Base-by-base conservation (phyloP, 2,797 vertebrate genomes). In the Rhadinocentrus ornatus region DNA sequence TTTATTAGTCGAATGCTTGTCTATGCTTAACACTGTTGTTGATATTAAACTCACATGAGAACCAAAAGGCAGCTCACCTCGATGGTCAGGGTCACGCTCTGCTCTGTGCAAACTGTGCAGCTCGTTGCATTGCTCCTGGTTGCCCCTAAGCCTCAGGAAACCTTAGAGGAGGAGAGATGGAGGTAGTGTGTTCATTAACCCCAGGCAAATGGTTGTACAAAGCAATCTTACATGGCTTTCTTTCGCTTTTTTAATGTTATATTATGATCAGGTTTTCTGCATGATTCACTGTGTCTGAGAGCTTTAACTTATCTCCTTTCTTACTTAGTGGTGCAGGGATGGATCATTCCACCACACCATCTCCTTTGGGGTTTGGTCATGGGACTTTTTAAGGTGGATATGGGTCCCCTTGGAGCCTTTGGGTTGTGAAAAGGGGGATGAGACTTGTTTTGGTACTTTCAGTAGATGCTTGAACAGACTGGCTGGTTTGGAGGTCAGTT, bases 81-180 rank as follows among this genome's bases (percentile, higher is more conserved):
- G 4, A 18, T 41, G 71, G 69, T 66, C 39, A 6, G 64, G 70
- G 80, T 91, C 87, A 80, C n/a, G 18, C 62, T 86, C 65, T 52
- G 78, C 39, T 70, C 66, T 31, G 34, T 13, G 29, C 53, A 79
- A 66, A 82, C 75, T n/a, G 58, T 66, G 85, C 81, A 85, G 81
- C 78, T 70, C 50, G 87, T 91, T 92, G 76, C 85, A 64, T 91
- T 90, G 89, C 80, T 71, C 13, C 64, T 4, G 58, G 73, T 83
- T 86, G 84, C 81, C 83, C 75, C 79, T 90, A 87, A 91, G 80
- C 73, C 81, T 64, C 77, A 69, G 75, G 79, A 89, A 81, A 61
- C 85, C 72, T 69, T 60, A 71, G 62, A 76, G 83, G 66, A 53
- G 48, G 46, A 22, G n/a, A 57, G 53, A 61, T 32, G 52, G 81